Base-by-base conservation (phyloP, 2,888 invertebrate species). In the Scrobipalpa costella region DNA sequence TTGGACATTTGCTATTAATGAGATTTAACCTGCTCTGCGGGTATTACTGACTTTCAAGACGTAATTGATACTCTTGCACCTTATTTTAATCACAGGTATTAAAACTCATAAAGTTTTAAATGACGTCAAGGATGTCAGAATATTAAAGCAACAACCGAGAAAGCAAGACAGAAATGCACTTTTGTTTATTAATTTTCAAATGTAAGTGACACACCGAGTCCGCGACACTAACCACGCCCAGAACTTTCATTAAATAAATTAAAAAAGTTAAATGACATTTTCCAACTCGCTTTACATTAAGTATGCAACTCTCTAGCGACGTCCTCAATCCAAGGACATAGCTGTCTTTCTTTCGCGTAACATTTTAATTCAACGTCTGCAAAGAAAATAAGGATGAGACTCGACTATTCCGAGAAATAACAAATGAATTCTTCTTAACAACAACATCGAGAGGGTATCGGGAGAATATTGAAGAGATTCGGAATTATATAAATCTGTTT, bases 261-360 rank as follows among this genome's bases (percentile, higher is more conserved):
- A 76, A 77, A 77, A 76, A 78, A 76, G 70, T 78, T 78, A 71
- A 78, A 81, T 75, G 72, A 73, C 71, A 74, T 74, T 76, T 73
- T 66, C 72, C 72, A 68, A 71, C 71, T 67, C 70, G 71, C 72
- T 71, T 78, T 73, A 71, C 72, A 78, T 80, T 77, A 79, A 71
- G 73, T 76, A 78, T 79, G 79, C 79, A 81, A 68, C 72, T 70
- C 70, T 73, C 74, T 71, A 68, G 72, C 76, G 76, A 73, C 68
- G 67, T 68, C 59, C 40, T 68, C 63, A 63, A 71, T 68, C 74
- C 76, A 76, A 76, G 76, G 72, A 74, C 70, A 70, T 64, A 66
- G 67, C 71, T 71, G 69, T 73, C 71, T 73, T 73, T 72, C 71
- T 67, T 71, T 66, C 69, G 33, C 69, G 74, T 67, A 69, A 68